phyloP scores from a whole-genome alignment of 2,888 invertebrate genomes.

The Tetramorium bicarinatum region DNA sequence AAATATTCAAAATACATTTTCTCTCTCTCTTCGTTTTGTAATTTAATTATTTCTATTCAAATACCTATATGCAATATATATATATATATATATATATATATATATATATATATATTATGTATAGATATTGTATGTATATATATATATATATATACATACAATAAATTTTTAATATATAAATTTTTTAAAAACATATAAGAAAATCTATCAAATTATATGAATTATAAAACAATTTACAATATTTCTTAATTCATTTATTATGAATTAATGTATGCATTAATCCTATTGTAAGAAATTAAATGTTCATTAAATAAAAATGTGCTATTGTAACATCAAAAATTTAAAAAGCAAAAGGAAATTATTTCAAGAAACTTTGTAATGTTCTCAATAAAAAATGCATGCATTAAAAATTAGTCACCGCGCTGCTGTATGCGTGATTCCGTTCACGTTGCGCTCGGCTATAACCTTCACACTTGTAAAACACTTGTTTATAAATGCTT shows the following conservation, averaged over 20 bases:
- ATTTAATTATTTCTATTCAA: not conserved
- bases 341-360: not conserved
- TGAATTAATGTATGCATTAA: too few relatives aligned
- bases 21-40: not conserved
- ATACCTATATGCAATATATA: too few relatives aligned
- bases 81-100: too few relatives aligned
- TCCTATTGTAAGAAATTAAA: not conserved
- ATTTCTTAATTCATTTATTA: too few relatives aligned
- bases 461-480: constrained; percentile 55
- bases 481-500: constrained; percentile 2
- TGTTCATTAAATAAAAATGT: not conserved
- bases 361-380: too few relatives aligned
- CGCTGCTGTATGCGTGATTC: not conserved
- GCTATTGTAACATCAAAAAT: not conserved
- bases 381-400: not conserved
- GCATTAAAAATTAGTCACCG: constrained; percentile 39
- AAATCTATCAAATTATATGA: too few relatives aligned
- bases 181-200: too few relatives aligned
- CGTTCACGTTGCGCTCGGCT: not conserved
- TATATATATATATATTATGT: too few relatives aligned
- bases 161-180: not conserved
- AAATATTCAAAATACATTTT: not conserved
- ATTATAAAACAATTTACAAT: too few relatives aligned
- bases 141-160: not conserved
- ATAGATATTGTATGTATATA: too few relatives aligned